phyloP scores from a whole-genome alignment of 2,797 vertebrate genomes.

The Mormyrus hasselquistii region DNA sequence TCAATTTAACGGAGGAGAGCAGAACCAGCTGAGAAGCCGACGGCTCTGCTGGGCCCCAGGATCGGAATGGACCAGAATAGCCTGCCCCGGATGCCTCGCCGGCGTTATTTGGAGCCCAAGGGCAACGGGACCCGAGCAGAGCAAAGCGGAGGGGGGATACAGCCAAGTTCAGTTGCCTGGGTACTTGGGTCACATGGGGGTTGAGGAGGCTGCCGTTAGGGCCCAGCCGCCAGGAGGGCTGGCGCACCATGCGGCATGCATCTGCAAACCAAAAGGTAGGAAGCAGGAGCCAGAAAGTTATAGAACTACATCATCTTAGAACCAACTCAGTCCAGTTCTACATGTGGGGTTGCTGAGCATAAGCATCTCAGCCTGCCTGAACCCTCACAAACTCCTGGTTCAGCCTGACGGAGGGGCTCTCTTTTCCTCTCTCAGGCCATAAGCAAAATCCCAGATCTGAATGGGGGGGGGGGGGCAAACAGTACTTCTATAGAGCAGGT shows the following conservation, averaged over 20 bases:
- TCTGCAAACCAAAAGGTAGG: background rate
- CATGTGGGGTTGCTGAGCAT: background rate
- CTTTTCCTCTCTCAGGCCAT: background rate
- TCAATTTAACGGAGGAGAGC: background rate
- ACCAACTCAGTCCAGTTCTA: background rate
- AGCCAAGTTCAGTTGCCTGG: conserved; percentile 28
- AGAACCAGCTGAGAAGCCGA: conserved; percentile 19
- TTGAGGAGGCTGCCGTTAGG: background rate
- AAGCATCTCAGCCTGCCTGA: background rate
- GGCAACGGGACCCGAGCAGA: conserved; percentile 58
- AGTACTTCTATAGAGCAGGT: background rate
- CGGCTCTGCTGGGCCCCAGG: conserved; percentile 43
- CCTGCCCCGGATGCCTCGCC: conserved; percentile 62
- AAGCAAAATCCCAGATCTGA: background rate
- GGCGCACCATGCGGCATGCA: background rate
- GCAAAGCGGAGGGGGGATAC: conserved; percentile 18
- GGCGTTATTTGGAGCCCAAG: conserved; percentile 69
- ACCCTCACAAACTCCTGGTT: background rate
- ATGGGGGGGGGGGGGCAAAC: background rate
- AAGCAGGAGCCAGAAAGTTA: background rate
- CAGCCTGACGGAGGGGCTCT: background rate
- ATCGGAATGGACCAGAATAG: conserved; percentile 71
- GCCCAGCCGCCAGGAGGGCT: background rate
- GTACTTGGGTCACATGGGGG: background rate
- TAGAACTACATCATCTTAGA: background rate